phyloP scores from a whole-genome alignment of 64 coral and sea anemone species.

The Stichodactyla helianthus region DNA sequence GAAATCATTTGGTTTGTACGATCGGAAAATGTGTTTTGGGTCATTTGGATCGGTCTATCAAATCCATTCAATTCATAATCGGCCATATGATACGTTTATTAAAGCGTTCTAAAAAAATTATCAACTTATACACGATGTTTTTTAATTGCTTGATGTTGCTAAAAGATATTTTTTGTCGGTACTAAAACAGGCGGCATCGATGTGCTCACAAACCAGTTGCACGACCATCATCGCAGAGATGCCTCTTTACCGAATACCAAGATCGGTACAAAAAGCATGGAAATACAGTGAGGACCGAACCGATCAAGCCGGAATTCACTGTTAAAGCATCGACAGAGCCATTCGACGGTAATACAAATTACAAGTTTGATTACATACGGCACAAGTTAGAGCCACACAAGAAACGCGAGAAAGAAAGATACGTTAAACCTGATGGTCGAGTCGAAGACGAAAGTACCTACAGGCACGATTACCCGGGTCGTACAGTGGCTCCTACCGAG shows the following conservation, averaged over 20 bases:
- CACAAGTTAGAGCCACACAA: constrained; percentile 63
- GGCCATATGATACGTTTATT: constrained; percentile 24
- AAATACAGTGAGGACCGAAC: constrained; percentile 41
- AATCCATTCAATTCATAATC: constrained; percentile 8
- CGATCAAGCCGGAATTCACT: constrained; percentile 79
- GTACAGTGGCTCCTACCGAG: constrained; percentile 56
- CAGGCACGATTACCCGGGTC: constrained; percentile 78
- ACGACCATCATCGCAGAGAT: constrained; percentile 48
- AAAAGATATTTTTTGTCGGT: constrained; percentile 3
- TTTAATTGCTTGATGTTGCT: not conserved
- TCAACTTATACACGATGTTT: not conserved
- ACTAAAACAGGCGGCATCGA: constrained; percentile 80
- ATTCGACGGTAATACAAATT: constrained; percentile 83
- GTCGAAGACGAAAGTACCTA: constrained; percentile 78
- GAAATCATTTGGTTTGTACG: not conserved
- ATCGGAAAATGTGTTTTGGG: not conserved
- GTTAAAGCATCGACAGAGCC: constrained; percentile 71
- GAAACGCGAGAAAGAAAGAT: constrained; percentile 73
- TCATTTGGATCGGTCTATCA: constrained; percentile 3
- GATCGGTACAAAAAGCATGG: constrained; percentile 85
- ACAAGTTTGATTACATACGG: constrained; percentile 71
- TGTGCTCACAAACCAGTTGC: constrained; percentile 85
- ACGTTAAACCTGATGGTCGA: constrained; percentile 71
- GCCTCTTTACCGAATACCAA: constrained; percentile 89
- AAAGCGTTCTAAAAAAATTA: not conserved